Conservation (phyloP, 1,140 invertebrate genomes). For the Sarcophaga bullata region DNA sequence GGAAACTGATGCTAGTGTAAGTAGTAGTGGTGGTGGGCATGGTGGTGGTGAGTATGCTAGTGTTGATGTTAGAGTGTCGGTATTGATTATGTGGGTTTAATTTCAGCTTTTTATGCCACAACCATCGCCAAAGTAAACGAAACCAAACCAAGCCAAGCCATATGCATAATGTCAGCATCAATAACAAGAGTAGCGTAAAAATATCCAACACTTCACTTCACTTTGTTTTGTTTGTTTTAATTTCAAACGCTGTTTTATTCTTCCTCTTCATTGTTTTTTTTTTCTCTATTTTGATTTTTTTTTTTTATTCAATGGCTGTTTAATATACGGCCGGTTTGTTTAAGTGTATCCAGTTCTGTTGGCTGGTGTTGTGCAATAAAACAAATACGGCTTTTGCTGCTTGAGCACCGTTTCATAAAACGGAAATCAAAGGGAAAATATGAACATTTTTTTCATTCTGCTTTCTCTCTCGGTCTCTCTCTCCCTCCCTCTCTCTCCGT, state of each 20-base stretch:
- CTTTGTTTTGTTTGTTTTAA: not conserved
- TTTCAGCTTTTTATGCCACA: not conserved
- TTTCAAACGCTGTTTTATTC: not conserved
- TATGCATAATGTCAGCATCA: constrained; percentile 5
- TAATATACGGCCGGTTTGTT: too few species aligned
- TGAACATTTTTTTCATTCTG: not conserved
- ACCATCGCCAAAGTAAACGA: too few species aligned
- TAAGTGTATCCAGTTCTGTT: too few species aligned
- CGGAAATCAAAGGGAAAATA: not conserved
- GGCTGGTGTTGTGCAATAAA: not conserved
- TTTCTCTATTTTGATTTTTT: not conserved
- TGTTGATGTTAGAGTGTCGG: not conserved
- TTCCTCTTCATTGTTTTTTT: not conserved
- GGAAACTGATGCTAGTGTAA: too few species aligned
- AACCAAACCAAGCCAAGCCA: not conserved
- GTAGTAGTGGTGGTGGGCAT: too few species aligned
- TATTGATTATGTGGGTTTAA: constrained; percentile 4
- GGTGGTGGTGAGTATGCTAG: too few species aligned
- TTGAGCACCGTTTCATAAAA: not conserved
- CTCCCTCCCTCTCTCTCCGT: too few species aligned
- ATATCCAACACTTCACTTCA: not conserved
- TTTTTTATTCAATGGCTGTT: not conserved
- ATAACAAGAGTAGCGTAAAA: not conserved
- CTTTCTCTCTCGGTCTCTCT: not conserved
- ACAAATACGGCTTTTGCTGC: not conserved